Evolutionary conservation across 2,113 vertebrate species (phyloP), one percentile per base, ranked within the genome.

Genomic region (Rhinolophus ferrumequinum): DNA sequence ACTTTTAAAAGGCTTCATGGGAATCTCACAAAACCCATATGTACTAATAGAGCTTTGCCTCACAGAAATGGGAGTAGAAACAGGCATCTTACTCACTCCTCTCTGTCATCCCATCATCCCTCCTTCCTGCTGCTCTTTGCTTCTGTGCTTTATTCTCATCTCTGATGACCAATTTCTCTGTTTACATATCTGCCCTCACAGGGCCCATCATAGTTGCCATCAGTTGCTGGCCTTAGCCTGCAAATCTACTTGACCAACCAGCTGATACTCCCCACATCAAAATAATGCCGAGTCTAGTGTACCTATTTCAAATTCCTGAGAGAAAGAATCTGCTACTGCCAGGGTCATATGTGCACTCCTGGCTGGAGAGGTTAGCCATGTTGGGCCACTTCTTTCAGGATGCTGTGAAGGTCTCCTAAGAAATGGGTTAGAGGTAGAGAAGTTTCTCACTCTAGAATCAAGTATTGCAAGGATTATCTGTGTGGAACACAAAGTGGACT

Each of bases 251-350:
- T 44, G 21, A 47, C 50, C 12, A 15, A 90, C 85, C n/a, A 73
- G 47, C 35, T 88, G 38, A 75, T 30, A 24, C 77, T 80, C 12
- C 52, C 81, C 47, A 90, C 15, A 22, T 58, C 38, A 67, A 87
- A 73, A 15, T 30, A 26, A 89, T 50, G n/a, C 6, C 28, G 67
- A 72, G 58, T 70, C 54, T 77, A 15, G 4, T 72, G 87, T 93
- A 18, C 21, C 38, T 70, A 19, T 90, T 97, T 88, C 16, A 70
- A 12, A 82, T 85, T 86, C 35, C 69, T 73, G 41, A 92, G 77
- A 90, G 58, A 54, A 80, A 30, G 26, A 77, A 12, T 84, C 13
- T 75, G 33, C 21, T 33, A 30, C 5, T 44, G 18, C 26, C 18
- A 22, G 8, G 28, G 54, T 86, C 30, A 62, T 16, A 15, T 21